These are phyloP conservation scores for Xylota sylvarum DNA, from an alignment of 2,888 invertebrate genomes.

Conservation along the genomic window DNA sequence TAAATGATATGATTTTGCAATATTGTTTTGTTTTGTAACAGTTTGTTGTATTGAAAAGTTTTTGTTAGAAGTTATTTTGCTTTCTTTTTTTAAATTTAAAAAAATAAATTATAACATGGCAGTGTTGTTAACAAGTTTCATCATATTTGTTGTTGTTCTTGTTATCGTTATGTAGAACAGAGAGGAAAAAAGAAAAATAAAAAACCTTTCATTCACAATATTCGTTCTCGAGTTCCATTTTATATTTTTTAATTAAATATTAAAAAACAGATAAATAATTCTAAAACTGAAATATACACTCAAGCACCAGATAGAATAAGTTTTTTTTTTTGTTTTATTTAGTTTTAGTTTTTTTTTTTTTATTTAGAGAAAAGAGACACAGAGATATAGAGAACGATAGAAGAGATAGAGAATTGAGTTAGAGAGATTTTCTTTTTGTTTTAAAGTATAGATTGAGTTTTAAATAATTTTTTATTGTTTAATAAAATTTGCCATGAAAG, in stretches of 20 bases:
- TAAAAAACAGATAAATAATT: slow-evolving; percentile 29
- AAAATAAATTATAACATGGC: slow-evolving; percentile 70
- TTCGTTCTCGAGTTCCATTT: slow-evolving; percentile 64
- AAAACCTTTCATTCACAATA: slow-evolving; percentile 29
- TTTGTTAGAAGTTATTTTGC: too few species aligned
- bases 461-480: slow-evolving; percentile 38
- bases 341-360: slow-evolving; percentile 63
- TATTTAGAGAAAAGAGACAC: slow-evolving; percentile 77
- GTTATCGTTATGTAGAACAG: slow-evolving; percentile 7
- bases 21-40: slow-evolving; percentile 75
- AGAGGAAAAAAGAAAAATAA: slow-evolving; percentile 9
- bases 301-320: slow-evolving; percentile 77
- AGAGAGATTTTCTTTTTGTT: slow-evolving; percentile 42
- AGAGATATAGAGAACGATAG: slow-evolving; percentile 76
- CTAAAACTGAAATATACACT: slow-evolving; percentile 63
- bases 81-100: slow-evolving; percentile 13
- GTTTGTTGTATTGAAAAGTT: slow-evolving; percentile 45
- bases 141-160: slow-evolving; percentile 36
- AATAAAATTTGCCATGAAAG: slow-evolving; percentile 71
- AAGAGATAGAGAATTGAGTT: slow-evolving; percentile 77
- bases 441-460: slow-evolving; percentile 56
- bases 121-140: slow-evolving; percentile 71
- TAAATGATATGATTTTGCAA: slow-evolving; percentile 78
- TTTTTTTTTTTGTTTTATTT: slow-evolving; percentile 62
- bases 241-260: background rate